Percentiles rank a stretch among this genome's conserved stretches.
Evolutionary conservation across 1,140 invertebrate genomes (phyloP).

Genomic region (Drosophila neocordata): DNA sequence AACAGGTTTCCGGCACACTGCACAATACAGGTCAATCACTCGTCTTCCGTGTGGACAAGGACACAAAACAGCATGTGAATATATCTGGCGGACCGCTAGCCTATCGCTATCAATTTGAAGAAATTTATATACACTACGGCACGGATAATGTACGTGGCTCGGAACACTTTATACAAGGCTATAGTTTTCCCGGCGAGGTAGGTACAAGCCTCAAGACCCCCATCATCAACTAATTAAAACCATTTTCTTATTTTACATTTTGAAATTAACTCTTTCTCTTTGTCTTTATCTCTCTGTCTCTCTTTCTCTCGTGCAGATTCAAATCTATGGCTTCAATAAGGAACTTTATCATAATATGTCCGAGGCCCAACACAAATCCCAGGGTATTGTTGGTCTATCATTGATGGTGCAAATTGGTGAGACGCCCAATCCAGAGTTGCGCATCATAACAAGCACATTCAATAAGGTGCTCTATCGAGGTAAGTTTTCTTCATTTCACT

Average conservation of each 20-base stretch:
- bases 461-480: conserved; percentile 92
- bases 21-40: conserved; percentile 96
- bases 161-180: conserved; percentile 96
- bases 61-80: conserved; percentile 92
- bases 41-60: conserved; percentile 94
- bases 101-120: conserved; percentile 96
- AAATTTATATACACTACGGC: conserved; percentile 97
- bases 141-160: conserved; percentile 93
- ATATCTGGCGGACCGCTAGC: conserved; percentile 97
- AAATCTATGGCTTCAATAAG: conserved; percentile 97
- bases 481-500: conserved; percentile 83
- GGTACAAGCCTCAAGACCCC: conserved; percentile 63
- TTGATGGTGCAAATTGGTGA: conserved; percentile 96
- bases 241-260: no score
- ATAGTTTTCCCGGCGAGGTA: conserved; percentile 97
- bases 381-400: conserved; percentile 96
- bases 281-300: no score
- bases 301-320: no score
- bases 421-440: conserved; percentile 91
- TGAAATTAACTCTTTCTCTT: no score
- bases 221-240: no score
- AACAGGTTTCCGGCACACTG: conserved; percentile 92
- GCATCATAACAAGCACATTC: conserved; percentile 93
- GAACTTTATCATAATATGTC: conserved; percentile 98
- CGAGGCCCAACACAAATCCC: conserved; percentile 95